Conservation (phyloP, 2,888 invertebrate species). For the Prenolepis imparis region DNA sequence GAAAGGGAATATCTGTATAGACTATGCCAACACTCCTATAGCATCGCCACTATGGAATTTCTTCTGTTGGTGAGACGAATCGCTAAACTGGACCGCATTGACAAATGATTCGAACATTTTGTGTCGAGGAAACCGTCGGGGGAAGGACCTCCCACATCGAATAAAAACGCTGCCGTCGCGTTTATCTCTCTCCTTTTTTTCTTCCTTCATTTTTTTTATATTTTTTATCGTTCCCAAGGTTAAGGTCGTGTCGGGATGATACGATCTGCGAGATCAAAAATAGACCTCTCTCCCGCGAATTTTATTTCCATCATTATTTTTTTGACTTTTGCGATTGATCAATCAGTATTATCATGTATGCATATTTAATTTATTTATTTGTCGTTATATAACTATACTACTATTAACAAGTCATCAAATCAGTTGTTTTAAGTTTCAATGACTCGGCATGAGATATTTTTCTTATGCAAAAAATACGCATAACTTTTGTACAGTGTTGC, state of each 20-base stretch:
- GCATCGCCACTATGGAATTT: slow-evolving; percentile 59
- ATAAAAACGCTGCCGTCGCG: slow-evolving; percentile 25
- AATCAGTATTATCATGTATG: neutral
- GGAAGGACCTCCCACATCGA: slow-evolving; percentile 80
- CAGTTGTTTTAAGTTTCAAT: neutral
- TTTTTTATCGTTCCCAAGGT: slow-evolving; percentile 57
- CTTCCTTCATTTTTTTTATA: slow-evolving; percentile 38
- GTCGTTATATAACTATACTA: neutral
- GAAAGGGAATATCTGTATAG: slow-evolving; percentile 36
- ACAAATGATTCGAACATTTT: slow-evolving; percentile 84
- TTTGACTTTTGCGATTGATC: neutral
- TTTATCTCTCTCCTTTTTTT: slow-evolving; percentile 38
- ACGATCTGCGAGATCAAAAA: slow-evolving; percentile 64
- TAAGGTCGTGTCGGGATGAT: slow-evolving; percentile 58
- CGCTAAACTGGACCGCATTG: slow-evolving; percentile 84
- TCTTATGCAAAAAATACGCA: neutral
- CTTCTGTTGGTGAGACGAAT: slow-evolving; percentile 81
- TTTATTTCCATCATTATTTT: neutral
- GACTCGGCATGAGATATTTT: neutral
- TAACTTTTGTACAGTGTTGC: neutral
- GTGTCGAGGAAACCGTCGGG: slow-evolving; percentile 65
- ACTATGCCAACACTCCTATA: slow-evolving; percentile 54
- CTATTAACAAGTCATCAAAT: neutral
- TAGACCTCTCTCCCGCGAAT: slow-evolving; percentile 30
- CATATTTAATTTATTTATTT: neutral